phyloP scores from a whole-genome alignment of 2,797 vertebrate genomes.

The Diceros bicornis region DNA sequence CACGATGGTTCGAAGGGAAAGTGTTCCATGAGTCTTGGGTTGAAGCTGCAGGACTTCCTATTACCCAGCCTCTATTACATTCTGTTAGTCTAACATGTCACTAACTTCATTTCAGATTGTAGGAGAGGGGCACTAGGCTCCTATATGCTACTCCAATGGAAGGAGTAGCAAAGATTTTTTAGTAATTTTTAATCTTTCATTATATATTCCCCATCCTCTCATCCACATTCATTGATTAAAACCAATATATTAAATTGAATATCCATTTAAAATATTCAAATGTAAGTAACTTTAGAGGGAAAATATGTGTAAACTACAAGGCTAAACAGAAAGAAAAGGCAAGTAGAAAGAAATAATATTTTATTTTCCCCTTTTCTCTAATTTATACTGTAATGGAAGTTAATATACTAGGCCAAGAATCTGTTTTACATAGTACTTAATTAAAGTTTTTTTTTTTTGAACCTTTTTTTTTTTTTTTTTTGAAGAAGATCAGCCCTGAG shows the following conservation, averaged over 20 bases:
- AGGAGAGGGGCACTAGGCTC: background rate
- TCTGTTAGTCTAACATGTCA: background rate
- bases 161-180: background rate
- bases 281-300: background rate
- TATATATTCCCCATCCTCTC: background rate
- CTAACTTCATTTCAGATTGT: background rate
- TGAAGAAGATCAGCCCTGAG: too few relatives aligned
- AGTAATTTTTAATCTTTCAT: background rate
- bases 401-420: background rate
- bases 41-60: background rate
- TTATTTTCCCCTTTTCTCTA: background rate
- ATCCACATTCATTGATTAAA: background rate
- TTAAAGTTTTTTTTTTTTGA: background rate
- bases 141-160: background rate
- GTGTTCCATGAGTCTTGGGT: background rate
- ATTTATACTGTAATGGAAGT: background rate
- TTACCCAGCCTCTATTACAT: background rate
- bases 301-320: background rate
- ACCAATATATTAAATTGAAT: background rate
- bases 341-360: background rate
- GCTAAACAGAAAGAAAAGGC: background rate
- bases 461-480: too few relatives aligned
- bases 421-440: background rate
- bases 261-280: constrained; percentile 3
- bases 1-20: background rate